These are phyloP conservation scores for Drosophila histrio DNA, from an alignment of 2,888 invertebrate species.

Conservation along the genomic window DNA sequence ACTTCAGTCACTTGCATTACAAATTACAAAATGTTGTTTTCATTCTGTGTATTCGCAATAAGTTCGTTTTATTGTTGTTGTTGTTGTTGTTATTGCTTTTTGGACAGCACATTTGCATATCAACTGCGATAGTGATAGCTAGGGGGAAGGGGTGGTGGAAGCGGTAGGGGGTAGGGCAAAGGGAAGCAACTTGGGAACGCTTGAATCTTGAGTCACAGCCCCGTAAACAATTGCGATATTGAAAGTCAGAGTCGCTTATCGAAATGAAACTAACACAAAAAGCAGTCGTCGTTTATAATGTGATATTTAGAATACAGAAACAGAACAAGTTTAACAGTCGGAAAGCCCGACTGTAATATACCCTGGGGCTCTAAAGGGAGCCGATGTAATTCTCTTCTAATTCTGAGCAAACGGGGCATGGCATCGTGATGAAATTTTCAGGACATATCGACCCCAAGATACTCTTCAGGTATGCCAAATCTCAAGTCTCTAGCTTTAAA, in stretches of 20 bases:
- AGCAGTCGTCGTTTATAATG: slow-evolving; percentile 13
- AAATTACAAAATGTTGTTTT: slow-evolving; percentile 72
- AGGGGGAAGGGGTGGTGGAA: neutral
- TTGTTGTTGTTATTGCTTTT: slow-evolving; percentile 52
- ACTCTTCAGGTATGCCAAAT: too few relatives aligned
- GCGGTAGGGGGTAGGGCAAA: neutral
- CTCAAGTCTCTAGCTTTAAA: too few relatives aligned
- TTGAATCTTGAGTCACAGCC: slow-evolving; percentile 39
- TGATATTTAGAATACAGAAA: slow-evolving; percentile 44
- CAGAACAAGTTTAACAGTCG: too few relatives aligned
- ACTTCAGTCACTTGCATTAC: slow-evolving; percentile 57
- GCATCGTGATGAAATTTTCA: too few relatives aligned
- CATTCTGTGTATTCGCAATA: slow-evolving; percentile 43
- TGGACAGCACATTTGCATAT: slow-evolving; percentile 71
- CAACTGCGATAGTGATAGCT: slow-evolving; percentile 42
- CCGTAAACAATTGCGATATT: slow-evolving; percentile 49
- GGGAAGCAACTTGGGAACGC: slow-evolving; percentile 21
- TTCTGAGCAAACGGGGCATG: too few relatives aligned
- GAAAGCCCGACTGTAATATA: too few relatives aligned
- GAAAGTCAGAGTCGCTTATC: slow-evolving; percentile 48
- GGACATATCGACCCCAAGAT: too few relatives aligned
- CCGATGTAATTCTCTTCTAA: too few relatives aligned
- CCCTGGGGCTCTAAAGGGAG: too few relatives aligned
- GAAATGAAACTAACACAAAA: slow-evolving; percentile 36
- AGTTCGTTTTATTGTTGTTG: slow-evolving; percentile 26